Base-by-base conservation (phyloP, 2,797 vertebrate species). In the Corythornis leucogaster region DNA sequence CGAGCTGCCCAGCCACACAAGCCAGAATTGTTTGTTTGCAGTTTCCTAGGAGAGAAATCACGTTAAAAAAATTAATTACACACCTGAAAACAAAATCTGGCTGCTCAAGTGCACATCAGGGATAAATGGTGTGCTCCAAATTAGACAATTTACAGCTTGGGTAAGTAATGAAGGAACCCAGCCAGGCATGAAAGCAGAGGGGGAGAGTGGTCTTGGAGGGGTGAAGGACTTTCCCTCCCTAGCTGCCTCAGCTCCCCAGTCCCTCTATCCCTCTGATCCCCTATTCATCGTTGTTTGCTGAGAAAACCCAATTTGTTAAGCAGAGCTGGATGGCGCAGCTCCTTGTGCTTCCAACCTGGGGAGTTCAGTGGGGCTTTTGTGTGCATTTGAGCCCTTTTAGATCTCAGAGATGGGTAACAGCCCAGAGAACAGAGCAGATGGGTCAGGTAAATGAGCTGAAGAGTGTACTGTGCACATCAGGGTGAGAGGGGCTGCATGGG, bases 11-110 rank as follows among this genome's bases (percentile, higher is more conserved):
- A 80, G 91, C 71, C 84, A 61, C 2, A 40, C 89, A 89, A 95
- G 79, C 62, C 71, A 84, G 89, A 92, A 88, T 91, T 94, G 87
- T 95, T 95, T 96, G 93, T 92, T 96, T 95, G 78, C 85, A 73
- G 92, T 96, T 96, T 96, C 96, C 94, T 96, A 95, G 95, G 93
- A 97, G 95, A 96, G 87, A 90, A 96, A 96, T 96, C 93, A 80
- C 10, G 66, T 95, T 95, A 85, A 94, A 96, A 96, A 97, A 94
- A 95, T 96, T 97, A 97, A 97, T 97, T 96, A 96, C 94, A 95
- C 94, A 96, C 96, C 96, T 96, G 96, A 95, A 96, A 97, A 96
- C 96, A 96, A 96, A 96, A 96, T 81, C 93, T 95, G 93, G 81
- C 95, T 94, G 95, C 94, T 97, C 87, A 95, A 97, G 85, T 87